Conservation (phyloP, 1,140 invertebrate species). For the Chymomyza costata region DNA sequence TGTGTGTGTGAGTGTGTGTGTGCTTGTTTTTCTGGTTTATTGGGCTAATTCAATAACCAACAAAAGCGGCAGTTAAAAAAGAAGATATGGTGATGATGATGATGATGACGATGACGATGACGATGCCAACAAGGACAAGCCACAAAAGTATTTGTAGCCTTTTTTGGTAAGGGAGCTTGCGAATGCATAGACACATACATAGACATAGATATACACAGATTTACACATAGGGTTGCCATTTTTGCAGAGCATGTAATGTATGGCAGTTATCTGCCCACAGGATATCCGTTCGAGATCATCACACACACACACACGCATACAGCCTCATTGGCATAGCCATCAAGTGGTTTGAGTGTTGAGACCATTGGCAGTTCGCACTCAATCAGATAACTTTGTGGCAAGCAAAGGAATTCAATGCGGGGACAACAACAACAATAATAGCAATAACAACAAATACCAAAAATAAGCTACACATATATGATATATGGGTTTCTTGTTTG, state of each 20-base stretch:
- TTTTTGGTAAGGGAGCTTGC: neutral
- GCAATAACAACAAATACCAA: neutral
- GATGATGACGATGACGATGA: neutral
- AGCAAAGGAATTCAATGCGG: slow-evolving; percentile 43
- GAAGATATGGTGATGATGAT: slow-evolving; percentile 1
- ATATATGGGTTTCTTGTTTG: slow-evolving; percentile 18
- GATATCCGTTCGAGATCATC: slow-evolving; percentile 74
- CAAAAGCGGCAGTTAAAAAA: slow-evolving; percentile 43
- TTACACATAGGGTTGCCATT: neutral
- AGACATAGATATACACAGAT: neutral
- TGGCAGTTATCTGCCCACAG: slow-evolving; percentile 70
- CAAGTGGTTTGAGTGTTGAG: slow-evolving; percentile 19
- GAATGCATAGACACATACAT: slow-evolving; percentile 6
- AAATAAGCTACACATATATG: slow-evolving; percentile 37
- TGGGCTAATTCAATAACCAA: slow-evolving; percentile 75
- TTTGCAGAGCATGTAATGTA: slow-evolving; percentile 32
- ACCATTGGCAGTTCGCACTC: slow-evolving; percentile 64
- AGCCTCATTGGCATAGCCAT: slow-evolving; percentile 5
- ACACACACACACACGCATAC: slow-evolving; percentile 26
- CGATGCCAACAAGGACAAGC: slow-evolving; percentile 26
- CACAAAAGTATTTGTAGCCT: slow-evolving; percentile 16
- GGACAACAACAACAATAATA: neutral
- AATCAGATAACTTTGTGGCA: slow-evolving; percentile 64
- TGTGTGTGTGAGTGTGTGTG: slow-evolving; percentile 19
- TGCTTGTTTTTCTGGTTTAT: slow-evolving; percentile 75